Percentiles rank a stretch among this genome's conserved stretches.
These are phyloP conservation scores for Holothuria glaberrima DNA, from an alignment of 35 echinoderm and acorn worm species.

Conservation along the genomic window DNA sequence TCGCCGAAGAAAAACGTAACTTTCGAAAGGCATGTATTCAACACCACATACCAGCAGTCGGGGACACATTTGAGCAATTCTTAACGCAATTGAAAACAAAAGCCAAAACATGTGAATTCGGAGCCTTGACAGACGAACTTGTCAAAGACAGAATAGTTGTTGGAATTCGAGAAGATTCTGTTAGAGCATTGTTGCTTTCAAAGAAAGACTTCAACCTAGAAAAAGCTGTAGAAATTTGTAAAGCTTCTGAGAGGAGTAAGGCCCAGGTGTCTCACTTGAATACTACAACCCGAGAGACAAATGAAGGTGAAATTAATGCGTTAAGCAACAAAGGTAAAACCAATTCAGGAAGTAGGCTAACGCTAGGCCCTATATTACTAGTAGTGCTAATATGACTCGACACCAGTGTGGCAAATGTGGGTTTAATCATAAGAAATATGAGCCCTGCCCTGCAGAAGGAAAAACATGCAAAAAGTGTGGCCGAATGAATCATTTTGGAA, in stretches of 20 bases:
- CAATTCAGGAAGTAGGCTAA: no score
- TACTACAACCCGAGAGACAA: no score
- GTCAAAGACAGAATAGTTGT: slow-evolving; percentile 68
- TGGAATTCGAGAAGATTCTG: slow-evolving; percentile 32
- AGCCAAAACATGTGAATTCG: slow-evolving; percentile 73
- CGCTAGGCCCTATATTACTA: no score
- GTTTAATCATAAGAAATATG: no score
- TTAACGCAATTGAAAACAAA: slow-evolving; percentile 48
- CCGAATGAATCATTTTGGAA: no score
- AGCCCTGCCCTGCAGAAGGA: no score
- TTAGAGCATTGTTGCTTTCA: slow-evolving; percentile 55
- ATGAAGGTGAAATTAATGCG: no score
- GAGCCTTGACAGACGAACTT: slow-evolving; percentile 44
- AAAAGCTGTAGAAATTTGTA: slow-evolving; percentile 61
- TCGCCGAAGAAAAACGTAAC: slow-evolving; percentile 39
- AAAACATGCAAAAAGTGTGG: no score
- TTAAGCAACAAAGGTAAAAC: no score
- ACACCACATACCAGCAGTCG: not conserved
- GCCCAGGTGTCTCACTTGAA: slow-evolving; percentile 1
- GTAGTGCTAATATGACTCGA: no score
- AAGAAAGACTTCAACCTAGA: slow-evolving; percentile 6
- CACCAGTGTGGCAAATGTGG: no score
- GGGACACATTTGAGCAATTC: slow-evolving; percentile 50
- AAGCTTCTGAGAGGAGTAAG: slow-evolving; percentile 44
- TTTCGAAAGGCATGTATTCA: slow-evolving; percentile 46